Base-by-base conservation (phyloP, 2,113 vertebrate species). In the Salvelinus sp. region DNA sequence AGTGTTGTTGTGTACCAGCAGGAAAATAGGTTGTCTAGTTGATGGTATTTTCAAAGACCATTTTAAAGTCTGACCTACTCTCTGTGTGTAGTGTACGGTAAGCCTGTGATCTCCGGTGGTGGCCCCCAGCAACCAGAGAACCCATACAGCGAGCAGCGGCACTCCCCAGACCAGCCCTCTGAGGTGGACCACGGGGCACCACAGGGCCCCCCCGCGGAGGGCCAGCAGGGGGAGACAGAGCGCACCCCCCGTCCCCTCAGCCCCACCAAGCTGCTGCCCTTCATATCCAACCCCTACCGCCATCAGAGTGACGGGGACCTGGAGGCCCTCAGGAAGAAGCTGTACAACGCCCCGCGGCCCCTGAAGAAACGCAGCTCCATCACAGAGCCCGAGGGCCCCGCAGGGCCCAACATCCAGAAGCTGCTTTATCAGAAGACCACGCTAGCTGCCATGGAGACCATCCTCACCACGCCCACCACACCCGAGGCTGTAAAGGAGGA, bases 291-390 rank as follows among this genome's bases (percentile, higher is more conserved):
- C 72, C 96, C 97, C 0, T 98, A 98, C 90, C 96, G 98, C 69
- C 96, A 97, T 89, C 97, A 98, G 93, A 99, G 95, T 0, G 98
- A 99, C 0, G 94, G 96, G 0, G 98, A 99, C 80, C 79, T 99
- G 69, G 97, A 99, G 75, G 97, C 98, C 0, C 90, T 99, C 0
- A 91, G 97, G 6, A 98, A 96, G 74, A 98, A 97, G 82, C 93
- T 99, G 6, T 96, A 95, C 63, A 98, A 99, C 0, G 97, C 97
- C 0, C 98, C 98, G 0, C 82, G 98, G 7, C 97, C 98, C 0
- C 89, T 99, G 18, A 99, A 99, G 90, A 99, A 99, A 48, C 96
- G 98, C 6, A 98, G 97, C 91, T 99, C 98, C 5, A 98, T 99
- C 75, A 99, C 98, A 0, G 98, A 99, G 83, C 97, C 98, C 0